Conservation (phyloP, 2,113 vertebrate species). For the Carollia perspicillata region DNA sequence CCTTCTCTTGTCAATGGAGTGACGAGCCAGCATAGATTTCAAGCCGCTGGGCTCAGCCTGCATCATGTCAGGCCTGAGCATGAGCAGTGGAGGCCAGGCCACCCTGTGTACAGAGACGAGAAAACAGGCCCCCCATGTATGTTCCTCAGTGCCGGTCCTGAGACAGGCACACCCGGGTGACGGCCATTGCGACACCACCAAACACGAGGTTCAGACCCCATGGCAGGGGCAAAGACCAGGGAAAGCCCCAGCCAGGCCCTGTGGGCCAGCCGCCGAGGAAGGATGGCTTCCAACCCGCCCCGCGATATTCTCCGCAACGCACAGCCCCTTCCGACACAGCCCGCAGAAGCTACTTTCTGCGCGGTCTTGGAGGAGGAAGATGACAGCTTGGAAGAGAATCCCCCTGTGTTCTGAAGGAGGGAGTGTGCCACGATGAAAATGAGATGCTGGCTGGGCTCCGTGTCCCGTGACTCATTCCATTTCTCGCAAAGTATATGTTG, state of each 20-base stretch:
- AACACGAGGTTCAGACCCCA: background rate
- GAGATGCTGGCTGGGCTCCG: background rate
- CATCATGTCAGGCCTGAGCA: background rate
- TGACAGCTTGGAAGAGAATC: background rate
- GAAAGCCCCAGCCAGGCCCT: background rate
- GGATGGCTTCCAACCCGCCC: background rate
- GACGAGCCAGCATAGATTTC: conserved; percentile 49
- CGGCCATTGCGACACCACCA: background rate
- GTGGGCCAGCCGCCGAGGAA: background rate
- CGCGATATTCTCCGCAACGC: accelerated
- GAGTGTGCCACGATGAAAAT: accelerated
- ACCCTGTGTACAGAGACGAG: background rate
- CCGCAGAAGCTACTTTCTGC: background rate
- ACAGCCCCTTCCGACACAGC: background rate
- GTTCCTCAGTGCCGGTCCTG: background rate
- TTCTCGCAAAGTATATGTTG: background rate
- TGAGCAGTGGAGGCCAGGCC: accelerated
- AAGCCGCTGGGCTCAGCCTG: background rate
- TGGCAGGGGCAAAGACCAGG: background rate
- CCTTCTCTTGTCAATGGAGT: conserved; percentile 66
- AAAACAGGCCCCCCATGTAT: background rate
- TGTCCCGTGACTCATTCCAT: background rate
- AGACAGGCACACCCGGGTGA: background rate
- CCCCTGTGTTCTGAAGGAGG: background rate
- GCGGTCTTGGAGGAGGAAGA: background rate